Conservation (phyloP, 2,888 invertebrate species). For the Autographa pulchrina region DNA sequence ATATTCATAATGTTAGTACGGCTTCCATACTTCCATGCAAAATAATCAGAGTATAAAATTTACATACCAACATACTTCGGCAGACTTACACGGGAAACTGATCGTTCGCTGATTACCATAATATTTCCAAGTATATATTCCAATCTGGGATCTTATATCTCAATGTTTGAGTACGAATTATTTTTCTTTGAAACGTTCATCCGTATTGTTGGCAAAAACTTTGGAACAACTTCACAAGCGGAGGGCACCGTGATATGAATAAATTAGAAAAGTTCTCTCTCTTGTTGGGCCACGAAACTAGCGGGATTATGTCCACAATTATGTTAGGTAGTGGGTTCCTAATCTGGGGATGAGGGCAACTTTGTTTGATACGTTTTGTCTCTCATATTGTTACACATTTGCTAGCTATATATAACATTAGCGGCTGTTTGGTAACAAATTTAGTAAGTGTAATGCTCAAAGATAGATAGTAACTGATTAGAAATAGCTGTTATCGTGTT, state of each 20-base stretch:
- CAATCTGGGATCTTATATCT: conserved; percentile 59
- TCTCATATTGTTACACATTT: not conserved
- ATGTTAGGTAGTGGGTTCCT: conserved; percentile 5
- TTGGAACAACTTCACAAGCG: conserved; percentile 78
- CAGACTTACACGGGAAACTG: conserved; percentile 40
- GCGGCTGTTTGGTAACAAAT: not conserved
- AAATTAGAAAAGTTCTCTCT: conserved; percentile 85
- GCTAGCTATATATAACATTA: too few species aligned
- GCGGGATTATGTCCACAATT: conserved; percentile 35
- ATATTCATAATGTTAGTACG: not conserved
- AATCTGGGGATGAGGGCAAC: not conserved
- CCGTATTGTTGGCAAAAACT: conserved; percentile 83
- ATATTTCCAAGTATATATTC: conserved; percentile 52
- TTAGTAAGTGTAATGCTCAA: not conserved
- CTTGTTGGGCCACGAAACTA: conserved; percentile 56
- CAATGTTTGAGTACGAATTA: conserved; percentile 66
- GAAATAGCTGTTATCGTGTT: not conserved
- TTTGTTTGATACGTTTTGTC: conserved; percentile 1
- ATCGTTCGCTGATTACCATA: conserved; percentile 56
- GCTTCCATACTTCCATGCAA: conserved; percentile 13
- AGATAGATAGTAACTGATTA: not conserved
- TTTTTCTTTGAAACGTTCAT: conserved; percentile 79
- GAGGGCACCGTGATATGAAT: conserved; percentile 85
- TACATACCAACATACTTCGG: conserved; percentile 39
- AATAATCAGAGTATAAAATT: conserved; percentile 55